Conservation (phyloP, 2,888 invertebrate genomes). For the Leptinotarsa tumamoca region DNA sequence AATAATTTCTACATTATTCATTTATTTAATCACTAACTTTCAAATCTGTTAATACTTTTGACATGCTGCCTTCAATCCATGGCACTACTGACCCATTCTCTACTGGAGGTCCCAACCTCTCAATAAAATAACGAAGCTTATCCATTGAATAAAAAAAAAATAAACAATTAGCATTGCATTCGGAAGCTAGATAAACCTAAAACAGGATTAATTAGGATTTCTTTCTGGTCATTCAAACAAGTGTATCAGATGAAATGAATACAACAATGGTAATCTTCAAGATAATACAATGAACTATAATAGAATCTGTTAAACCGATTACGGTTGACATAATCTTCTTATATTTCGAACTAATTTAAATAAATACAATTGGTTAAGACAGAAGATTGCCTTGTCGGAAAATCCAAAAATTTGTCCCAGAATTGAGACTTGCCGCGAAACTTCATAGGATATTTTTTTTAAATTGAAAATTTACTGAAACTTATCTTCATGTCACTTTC, state of each 20-base stretch:
- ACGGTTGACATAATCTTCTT: constrained; percentile 5
- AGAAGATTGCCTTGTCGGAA: not conserved
- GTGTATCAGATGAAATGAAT: constrained; percentile 9
- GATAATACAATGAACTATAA: constrained; percentile 10
- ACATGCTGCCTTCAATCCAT: too few relatives aligned
- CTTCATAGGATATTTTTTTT: not conserved
- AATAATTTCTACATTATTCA: too few relatives aligned
- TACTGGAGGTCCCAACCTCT: not conserved
- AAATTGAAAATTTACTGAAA: too few relatives aligned
- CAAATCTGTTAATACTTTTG: too few relatives aligned
- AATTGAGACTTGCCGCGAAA: not conserved
- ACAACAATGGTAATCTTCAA: not conserved
- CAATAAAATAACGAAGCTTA: not conserved
- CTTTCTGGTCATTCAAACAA: not conserved
- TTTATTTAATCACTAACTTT: too few relatives aligned
- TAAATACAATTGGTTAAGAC: not conserved
- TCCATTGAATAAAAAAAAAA: not conserved
- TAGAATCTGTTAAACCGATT: constrained; percentile 4
- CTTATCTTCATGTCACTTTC: too few relatives aligned
- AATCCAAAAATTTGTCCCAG: not conserved
- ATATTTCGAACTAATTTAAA: constrained; percentile 11
- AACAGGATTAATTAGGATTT: constrained; percentile 8
- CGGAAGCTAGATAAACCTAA: constrained; percentile 1
- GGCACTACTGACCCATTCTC: too few relatives aligned
- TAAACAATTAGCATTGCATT: not conserved